Percentiles rank a stretch among this genome's conserved stretches.
These are phyloP conservation scores for Tribolium castaneum DNA, from an alignment of 1,140 invertebrate species.

Conservation along the genomic window DNA sequence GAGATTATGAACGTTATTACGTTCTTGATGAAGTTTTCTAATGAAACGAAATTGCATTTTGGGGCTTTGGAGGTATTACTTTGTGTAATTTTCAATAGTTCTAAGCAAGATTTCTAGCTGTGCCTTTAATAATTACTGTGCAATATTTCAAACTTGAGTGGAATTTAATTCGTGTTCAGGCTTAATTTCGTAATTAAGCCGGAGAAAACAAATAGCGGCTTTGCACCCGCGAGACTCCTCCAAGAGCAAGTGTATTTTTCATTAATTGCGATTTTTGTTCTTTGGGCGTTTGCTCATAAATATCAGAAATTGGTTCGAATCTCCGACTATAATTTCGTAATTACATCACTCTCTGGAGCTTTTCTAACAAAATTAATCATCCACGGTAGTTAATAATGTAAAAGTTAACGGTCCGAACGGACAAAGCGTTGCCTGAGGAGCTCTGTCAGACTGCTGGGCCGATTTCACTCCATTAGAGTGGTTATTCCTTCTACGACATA, in stretches of 20 bases:
- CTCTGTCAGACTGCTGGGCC: slow-evolving; percentile 8
- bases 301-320: not conserved
- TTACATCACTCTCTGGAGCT: not conserved
- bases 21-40: not conserved
- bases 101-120: slow-evolving; percentile 11
- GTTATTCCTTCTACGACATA: slow-evolving; percentile 1
- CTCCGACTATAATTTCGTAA: slow-evolving; percentile 8
- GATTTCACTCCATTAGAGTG: slow-evolving; percentile 24
- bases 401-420: slow-evolving; percentile 12
- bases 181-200: slow-evolving; percentile 30
- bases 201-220: slow-evolving; percentile 6
- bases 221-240: not conserved
- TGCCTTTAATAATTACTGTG: slow-evolving; percentile 29
- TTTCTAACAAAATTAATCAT: slow-evolving; percentile 13
- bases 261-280: not conserved
- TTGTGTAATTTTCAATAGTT: slow-evolving; percentile 8
- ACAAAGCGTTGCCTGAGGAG: slow-evolving; percentile 8
- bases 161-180: slow-evolving; percentile 21
- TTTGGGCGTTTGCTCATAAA: not conserved
- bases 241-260: not conserved
- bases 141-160: slow-evolving; percentile 40
- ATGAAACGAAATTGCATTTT: not conserved
- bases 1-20: not conserved
- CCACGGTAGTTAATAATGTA: slow-evolving; percentile 13
- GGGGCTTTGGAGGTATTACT: not conserved